Percentiles rank a stretch among this genome's conserved stretches.
Conservation (phyloP, 2,797 vertebrate genomes). For the Enteromius unitaeniatus region DNA sequence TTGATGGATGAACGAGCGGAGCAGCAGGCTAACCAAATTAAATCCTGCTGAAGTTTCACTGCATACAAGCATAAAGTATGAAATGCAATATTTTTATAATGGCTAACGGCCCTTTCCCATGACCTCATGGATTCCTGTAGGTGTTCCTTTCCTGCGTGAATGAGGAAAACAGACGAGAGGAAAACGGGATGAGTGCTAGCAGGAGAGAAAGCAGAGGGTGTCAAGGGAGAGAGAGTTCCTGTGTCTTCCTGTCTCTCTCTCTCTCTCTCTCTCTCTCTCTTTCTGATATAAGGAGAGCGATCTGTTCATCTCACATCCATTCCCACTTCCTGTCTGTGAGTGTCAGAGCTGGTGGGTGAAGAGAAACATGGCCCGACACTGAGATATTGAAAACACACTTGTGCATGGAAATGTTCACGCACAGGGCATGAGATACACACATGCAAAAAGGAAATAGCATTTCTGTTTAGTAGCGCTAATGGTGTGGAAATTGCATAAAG, state of each 20-base stretch:
- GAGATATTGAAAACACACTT: slow-evolving; percentile 49
- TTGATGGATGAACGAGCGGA: slow-evolving; percentile 57
- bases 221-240: slow-evolving; percentile 42
- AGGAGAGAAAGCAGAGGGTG: slow-evolving; percentile 52
- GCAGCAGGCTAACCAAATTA: slow-evolving; percentile 42
- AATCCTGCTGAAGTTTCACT: slow-evolving; percentile 62
- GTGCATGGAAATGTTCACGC: slow-evolving; percentile 38
- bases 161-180: slow-evolving; percentile 68
- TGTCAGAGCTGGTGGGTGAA: slow-evolving; percentile 55
- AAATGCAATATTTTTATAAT: slow-evolving; percentile 63
- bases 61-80: slow-evolving; percentile 59
- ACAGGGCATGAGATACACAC: background rate
- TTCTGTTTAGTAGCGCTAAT: background rate
- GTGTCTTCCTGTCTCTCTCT: slow-evolving; percentile 34
- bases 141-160: slow-evolving; percentile 68
- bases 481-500: background rate
- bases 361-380: slow-evolving; percentile 48
- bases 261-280: background rate
- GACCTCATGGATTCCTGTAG: slow-evolving; percentile 77
- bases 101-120: slow-evolving; percentile 71
- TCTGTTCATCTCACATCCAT: slow-evolving; percentile 58
- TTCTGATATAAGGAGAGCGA: slow-evolving; percentile 47
- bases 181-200: slow-evolving; percentile 12
- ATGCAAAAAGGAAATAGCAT: background rate
- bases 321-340: slow-evolving; percentile 56